These are phyloP conservation scores for Paracanthobrama guichenoti DNA, from an alignment of 2,113 vertebrate genomes.

Conservation along the genomic window DNA sequence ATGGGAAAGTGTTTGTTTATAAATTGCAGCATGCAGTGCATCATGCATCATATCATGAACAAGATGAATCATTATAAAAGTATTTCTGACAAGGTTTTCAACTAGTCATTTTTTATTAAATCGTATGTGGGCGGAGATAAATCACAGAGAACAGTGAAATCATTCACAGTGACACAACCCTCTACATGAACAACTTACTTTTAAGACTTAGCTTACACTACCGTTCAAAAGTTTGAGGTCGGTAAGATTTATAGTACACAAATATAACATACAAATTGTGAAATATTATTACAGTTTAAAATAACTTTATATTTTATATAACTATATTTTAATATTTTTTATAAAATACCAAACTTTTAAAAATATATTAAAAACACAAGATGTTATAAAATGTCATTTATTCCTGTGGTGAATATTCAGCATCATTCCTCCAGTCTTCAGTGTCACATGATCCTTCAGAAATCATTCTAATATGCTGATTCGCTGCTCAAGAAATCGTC, in stretches of 20 bases:
- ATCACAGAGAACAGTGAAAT: conserved; percentile 6
- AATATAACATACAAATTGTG: neutral
- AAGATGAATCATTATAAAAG: conserved; percentile 18
- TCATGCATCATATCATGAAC: conserved; percentile 13
- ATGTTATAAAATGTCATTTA: neutral
- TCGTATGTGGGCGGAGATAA: conserved; percentile 1
- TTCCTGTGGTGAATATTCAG: neutral
- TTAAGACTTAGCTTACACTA: neutral
- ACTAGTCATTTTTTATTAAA: neutral
- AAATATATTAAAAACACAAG: too few species aligned
- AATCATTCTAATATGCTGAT: neutral
- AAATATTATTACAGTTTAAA: neutral
- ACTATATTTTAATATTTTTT: too few species aligned
- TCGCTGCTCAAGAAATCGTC: neutral
- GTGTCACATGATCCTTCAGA: neutral
- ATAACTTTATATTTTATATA: too few species aligned
- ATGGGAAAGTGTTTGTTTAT: neutral
- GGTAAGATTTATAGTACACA: neutral
- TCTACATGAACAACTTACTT: neutral
- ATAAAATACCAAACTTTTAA: too few species aligned
- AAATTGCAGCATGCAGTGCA: neutral
- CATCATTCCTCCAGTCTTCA: neutral
- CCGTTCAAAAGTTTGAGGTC: neutral
- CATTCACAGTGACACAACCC: conserved; percentile 3
- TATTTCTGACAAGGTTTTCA: conserved; percentile 9